Conservation (phyloP, 2,888 invertebrate genomes). For the Acanthosepion pharaonis region DNA sequence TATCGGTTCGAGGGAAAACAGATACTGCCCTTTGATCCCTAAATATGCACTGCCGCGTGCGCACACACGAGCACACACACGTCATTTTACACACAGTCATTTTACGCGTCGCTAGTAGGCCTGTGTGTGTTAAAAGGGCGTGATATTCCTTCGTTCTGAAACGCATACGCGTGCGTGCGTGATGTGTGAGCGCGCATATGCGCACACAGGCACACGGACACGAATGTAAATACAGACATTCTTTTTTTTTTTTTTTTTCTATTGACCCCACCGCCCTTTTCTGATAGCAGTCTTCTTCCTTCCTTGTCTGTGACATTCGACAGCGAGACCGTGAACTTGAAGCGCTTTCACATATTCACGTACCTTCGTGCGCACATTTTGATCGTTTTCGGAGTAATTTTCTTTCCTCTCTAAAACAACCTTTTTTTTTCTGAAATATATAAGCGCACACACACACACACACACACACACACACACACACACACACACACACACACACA, state of each 20-base stretch:
- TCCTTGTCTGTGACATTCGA: too few relatives aligned
- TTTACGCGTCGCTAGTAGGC: neutral
- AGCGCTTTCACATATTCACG: too few relatives aligned
- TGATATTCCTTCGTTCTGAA: too few relatives aligned
- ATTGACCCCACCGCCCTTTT: too few relatives aligned
- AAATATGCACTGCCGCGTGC: neutral
- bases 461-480: neutral
- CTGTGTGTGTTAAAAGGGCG: too few relatives aligned
- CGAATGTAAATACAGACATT: neutral
- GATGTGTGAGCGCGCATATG: too few relatives aligned
- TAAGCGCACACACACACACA: neutral
- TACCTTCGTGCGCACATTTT: too few relatives aligned
- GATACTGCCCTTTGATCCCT: conserved; percentile 9
- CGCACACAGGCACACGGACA: neutral
- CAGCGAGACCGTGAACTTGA: too few relatives aligned
- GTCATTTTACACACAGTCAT: neutral
- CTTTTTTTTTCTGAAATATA: neutral
- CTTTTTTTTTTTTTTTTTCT: neutral
- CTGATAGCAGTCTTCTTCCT: too few relatives aligned
- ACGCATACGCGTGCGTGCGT: neutral
- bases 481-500: neutral
- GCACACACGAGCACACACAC: neutral
- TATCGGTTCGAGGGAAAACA: neutral
- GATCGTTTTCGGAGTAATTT: too few relatives aligned
- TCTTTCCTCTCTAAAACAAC: neutral